Conservation (phyloP, 2,888 invertebrate species). For the Agrotis segetum region DNA sequence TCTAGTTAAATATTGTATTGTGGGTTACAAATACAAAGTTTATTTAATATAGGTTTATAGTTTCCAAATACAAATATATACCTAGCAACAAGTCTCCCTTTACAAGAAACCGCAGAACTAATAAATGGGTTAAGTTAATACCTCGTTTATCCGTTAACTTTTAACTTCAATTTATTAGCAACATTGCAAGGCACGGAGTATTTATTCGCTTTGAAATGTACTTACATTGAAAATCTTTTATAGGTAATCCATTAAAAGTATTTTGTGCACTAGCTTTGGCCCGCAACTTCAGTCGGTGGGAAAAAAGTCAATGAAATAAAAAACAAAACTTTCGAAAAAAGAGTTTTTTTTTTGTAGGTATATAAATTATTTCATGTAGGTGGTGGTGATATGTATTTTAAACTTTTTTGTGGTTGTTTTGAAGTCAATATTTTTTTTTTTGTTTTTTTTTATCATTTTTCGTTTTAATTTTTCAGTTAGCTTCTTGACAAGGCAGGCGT, state of each 20-base stretch:
- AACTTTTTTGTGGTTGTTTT: no score
- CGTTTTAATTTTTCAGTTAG: no score
- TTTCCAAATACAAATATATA: constrained; percentile 18
- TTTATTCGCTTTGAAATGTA: constrained; percentile 17
- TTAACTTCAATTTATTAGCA: constrained; percentile 32
- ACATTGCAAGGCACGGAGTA: constrained; percentile 8
- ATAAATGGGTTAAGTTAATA: constrained; percentile 33
- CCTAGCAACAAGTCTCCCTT: constrained; percentile 29
- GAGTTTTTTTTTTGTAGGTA: no score
- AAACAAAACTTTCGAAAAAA: no score
- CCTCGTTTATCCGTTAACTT: constrained; percentile 30
- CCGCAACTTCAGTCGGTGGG: no score
- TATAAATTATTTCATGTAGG: no score
- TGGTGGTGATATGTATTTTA: no score
- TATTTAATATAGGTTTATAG: background rate
- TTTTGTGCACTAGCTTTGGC: no score
- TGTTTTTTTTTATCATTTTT: no score
- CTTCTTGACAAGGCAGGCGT: no score
- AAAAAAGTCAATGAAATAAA: no score
- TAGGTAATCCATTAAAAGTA: background rate
- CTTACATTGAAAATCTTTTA: constrained; percentile 5
- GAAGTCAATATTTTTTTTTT: no score
- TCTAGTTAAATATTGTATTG: constrained; percentile 2
- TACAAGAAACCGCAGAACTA: constrained; percentile 29
- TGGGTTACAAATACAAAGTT: background rate